A percentile compares a stretch with the other conserved stretches of the same genome.
Conservation (phyloP, 1,140 invertebrate genomes). For the Drosophila ambigua region DNA sequence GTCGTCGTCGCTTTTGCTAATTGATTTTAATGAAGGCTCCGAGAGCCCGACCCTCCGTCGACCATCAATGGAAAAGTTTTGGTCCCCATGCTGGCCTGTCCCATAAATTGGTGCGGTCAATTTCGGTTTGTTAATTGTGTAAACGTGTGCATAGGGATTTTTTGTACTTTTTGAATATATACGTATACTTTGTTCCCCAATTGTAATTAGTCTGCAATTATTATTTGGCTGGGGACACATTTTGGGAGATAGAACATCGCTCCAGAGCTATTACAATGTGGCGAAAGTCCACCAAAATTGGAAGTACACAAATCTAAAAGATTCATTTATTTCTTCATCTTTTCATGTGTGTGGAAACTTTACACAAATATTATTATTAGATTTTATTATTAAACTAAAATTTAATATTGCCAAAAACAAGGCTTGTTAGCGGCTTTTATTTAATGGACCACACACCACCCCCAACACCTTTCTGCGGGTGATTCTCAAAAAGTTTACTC, state of each 20-base stretch:
- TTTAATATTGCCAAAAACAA: no score
- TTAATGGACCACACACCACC: constrained; percentile 23
- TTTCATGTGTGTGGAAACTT: not conserved
- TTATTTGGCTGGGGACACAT: constrained; percentile 28
- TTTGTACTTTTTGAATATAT: not conserved
- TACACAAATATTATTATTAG: not conserved
- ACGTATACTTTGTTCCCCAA: constrained; percentile 20
- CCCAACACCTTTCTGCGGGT: constrained; percentile 27
- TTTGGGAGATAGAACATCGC: not conserved
- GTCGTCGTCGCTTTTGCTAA: constrained; percentile 70
- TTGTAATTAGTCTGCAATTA: constrained; percentile 69
- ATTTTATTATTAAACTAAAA: no score
- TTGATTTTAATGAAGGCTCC: constrained; percentile 79
- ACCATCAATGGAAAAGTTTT: constrained; percentile 54
- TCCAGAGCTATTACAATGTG: no score
- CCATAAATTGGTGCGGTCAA: constrained; percentile 79
- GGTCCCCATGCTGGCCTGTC: constrained; percentile 23
- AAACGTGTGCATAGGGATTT: constrained; percentile 56
- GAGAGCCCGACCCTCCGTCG: constrained; percentile 18
- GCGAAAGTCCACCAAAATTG: no score
- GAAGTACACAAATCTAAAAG: no score
- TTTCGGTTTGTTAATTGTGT: constrained; percentile 80
- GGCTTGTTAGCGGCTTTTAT: not conserved
- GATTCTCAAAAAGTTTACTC: constrained; percentile 21
- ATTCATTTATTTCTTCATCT: no score